A percentile compares a stretch with the other conserved stretches of the same genome.
phyloP scores from a whole-genome alignment of 2,113 vertebrate species.

The Chiloscyllium plagiosum region DNA sequence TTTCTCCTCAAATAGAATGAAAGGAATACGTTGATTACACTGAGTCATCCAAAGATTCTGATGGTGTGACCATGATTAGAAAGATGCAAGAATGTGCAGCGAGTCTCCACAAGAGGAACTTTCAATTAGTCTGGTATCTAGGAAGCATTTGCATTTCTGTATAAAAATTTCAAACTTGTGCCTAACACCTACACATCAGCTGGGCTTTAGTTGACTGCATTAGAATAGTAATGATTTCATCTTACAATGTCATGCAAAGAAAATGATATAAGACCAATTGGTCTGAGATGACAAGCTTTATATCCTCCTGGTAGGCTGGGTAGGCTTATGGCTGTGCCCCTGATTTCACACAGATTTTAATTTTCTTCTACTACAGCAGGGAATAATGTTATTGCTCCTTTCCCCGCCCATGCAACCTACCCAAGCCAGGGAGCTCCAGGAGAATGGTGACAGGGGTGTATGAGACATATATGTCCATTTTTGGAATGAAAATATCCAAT shows the following conservation, averaged over 20 bases:
- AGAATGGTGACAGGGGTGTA: background rate
- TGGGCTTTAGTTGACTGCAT: background rate
- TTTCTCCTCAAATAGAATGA: background rate
- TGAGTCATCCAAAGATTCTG: background rate
- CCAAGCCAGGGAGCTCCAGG: background rate
- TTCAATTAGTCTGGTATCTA: background rate
- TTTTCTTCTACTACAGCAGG: background rate
- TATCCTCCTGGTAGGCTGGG: background rate
- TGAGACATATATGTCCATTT: background rate
- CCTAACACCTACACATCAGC: background rate
- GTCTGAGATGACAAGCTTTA: background rate
- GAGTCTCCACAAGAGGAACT: background rate
- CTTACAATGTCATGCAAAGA: background rate
- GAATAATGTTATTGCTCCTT: background rate
- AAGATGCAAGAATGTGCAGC: background rate
- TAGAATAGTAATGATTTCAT: background rate
- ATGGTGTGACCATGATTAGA: background rate
- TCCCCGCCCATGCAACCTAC: background rate
- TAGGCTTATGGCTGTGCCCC: background rate
- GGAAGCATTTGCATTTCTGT: background rate
- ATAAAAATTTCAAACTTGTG: background rate
- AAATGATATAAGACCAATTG: background rate
- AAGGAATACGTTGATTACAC: background rate
- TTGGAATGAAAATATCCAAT: background rate
- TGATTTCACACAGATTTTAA: background rate